Evolutionary conservation across 2,113 vertebrate species (phyloP), one percentile per base, ranked within the genome.

Genomic region (Platichthys flesus): DNA sequence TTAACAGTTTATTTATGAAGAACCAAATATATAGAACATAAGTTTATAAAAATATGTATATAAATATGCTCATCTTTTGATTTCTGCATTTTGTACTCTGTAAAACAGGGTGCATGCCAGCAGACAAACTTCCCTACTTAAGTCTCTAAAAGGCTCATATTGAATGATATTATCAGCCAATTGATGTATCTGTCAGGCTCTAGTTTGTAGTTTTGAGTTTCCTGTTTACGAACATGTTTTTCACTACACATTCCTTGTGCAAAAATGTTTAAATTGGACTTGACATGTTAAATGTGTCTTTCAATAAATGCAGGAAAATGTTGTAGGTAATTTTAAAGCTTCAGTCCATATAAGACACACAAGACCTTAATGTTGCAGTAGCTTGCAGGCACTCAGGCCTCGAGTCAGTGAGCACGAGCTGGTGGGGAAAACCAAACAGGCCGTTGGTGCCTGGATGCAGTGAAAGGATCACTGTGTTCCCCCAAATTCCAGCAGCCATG

Each of bases 391-490:
- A 77, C 76, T 63, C 56, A 59, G 77, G 63, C 52, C 74, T 40
- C 3, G 47, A 78, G 85, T 82, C 71, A 52, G 64, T 60, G 82
- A 76, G 83, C 82, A n/a, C 37, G 67, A 74, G 71, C 73, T 37
- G 78, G 76, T 71, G 84, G 85, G 85, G 85, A 85, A 91, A 88
- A 89, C 87, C 72, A 88, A 90, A 89, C 85, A 85, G 65, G 73
- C 86, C 61, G 75, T 77, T 84, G 86, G 84, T 84, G 78, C 85
- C 85, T 87, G 52, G 74, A 82, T 65, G 84, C 59, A 80, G 63
- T 94, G 91, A 94, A 94, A 93, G 92, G 89, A 90, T 86, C 90
- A 76, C 90, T 91, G 92, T 94, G 92, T 95, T 93, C 90, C 79
- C 75, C 72, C 18, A 45, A 80, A 93, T 90, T 92, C 91, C 90